Conservation (phyloP, 64 coral and sea anemone species). For the Trachythela sp. region DNA sequence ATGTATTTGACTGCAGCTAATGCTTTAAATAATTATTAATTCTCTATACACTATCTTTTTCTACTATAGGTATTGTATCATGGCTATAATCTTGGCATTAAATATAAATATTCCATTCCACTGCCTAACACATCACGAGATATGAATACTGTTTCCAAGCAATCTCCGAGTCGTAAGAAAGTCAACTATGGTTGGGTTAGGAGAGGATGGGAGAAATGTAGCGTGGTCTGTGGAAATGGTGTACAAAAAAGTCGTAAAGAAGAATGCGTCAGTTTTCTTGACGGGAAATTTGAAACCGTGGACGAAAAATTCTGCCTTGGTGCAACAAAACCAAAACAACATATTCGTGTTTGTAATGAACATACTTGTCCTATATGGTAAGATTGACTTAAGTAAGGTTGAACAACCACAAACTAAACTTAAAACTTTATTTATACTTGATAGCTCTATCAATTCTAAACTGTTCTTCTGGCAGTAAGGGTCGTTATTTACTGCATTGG, state of each 20-base stretch:
- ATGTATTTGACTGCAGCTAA: background rate
- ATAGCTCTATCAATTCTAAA: too few species aligned
- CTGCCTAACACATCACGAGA: constrained; percentile 31
- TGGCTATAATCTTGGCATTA: constrained; percentile 86
- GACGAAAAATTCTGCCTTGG: background rate
- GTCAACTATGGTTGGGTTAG: constrained; percentile 78
- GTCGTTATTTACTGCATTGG: too few species aligned
- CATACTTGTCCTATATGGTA: constrained; percentile 21
- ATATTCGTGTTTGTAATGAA: background rate
- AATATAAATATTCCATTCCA: constrained; percentile 78
- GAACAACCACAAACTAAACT: too few species aligned
- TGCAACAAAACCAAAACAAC: background rate
- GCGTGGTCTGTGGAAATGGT: constrained; percentile 61
- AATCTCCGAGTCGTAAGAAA: constrained; percentile 1
- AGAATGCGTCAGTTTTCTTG: constrained; percentile 13
- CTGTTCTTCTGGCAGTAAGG: too few species aligned
- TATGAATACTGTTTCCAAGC: background rate
- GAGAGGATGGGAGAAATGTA: constrained; percentile 63
- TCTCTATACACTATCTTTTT: background rate
- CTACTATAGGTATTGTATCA: constrained; percentile 65
- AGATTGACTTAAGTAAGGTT: background rate
- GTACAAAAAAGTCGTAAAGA: constrained; percentile 14
- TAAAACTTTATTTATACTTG: too few species aligned
- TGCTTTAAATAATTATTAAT: too few species aligned
- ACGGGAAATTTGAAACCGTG: background rate